Evolutionary conservation across 2,888 invertebrate species (phyloP).

Genomic region (Apomyelois bistriatella): DNA sequence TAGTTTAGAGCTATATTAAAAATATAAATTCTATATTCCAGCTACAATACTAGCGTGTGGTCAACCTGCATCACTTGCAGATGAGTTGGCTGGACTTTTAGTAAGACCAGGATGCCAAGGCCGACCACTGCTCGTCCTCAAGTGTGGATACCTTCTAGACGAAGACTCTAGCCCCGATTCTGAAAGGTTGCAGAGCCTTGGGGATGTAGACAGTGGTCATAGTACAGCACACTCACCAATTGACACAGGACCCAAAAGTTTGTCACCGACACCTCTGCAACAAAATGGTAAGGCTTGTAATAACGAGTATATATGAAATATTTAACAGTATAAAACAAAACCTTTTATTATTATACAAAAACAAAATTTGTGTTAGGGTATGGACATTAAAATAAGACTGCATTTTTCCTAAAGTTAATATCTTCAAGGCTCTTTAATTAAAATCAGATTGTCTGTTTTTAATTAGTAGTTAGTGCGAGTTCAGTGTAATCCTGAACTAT

Average conservation of each 20-base stretch:
- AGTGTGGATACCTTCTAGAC: conserved; percentile 87
- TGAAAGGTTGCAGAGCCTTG: conserved; percentile 86
- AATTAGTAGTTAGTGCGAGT: too few relatives aligned
- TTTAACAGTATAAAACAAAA: too few relatives aligned
- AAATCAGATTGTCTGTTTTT: too few relatives aligned
- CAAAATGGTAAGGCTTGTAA: conserved; percentile 55
- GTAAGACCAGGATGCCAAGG: conserved; percentile 62
- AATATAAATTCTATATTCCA: conserved; percentile 40
- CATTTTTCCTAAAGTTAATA: too few relatives aligned
- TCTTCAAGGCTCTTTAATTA: too few relatives aligned
- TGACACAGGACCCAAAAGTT: conserved; percentile 90
- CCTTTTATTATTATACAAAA: too few relatives aligned
- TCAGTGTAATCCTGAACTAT: too few relatives aligned
- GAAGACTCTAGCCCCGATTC: conserved; percentile 94
- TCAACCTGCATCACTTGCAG: conserved; percentile 84
- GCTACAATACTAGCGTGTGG: conserved; percentile 82
- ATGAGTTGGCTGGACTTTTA: conserved; percentile 78
- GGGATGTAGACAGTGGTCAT: conserved; percentile 92
- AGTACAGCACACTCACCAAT: conserved; percentile 94
- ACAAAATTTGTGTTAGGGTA: too few relatives aligned
- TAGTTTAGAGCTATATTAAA: background rate
- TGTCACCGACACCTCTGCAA: conserved; percentile 86
- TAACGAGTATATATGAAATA: background rate
- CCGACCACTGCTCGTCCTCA: conserved; percentile 83
- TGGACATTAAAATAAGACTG: too few relatives aligned